Evolutionary conservation across 2,113 vertebrate genomes (phyloP).

Genomic region (Orientallactaga bullata): DNA sequence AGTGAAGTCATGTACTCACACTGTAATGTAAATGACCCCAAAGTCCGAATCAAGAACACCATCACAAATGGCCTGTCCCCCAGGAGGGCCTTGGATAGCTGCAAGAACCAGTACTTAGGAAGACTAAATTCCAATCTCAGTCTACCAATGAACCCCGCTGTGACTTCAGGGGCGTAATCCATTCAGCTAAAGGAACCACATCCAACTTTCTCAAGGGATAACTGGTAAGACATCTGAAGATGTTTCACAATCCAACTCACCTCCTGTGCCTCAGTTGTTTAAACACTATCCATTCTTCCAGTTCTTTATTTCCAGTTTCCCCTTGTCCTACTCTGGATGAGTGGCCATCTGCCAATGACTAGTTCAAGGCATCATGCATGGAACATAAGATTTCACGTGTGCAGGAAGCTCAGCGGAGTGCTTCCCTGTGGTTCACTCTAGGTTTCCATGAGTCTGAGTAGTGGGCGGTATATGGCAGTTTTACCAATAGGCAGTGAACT

Average conservation of each 20-base stretch:
- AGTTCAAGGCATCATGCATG: neutral
- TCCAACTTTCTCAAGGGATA: neutral
- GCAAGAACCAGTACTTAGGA: neutral
- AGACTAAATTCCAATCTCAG: neutral
- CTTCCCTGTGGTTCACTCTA: neutral
- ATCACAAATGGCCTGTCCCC: accelerated
- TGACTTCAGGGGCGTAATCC: neutral
- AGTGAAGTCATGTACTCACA: neutral
- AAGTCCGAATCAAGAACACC: neutral
- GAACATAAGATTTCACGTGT: neutral
- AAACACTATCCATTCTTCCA: neutral
- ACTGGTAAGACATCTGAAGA: conserved; percentile 10
- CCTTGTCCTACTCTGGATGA: neutral
- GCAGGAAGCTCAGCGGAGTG: too few relatives aligned
- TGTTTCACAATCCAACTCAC: neutral
- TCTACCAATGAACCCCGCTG: neutral
- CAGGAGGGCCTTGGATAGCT: neutral
- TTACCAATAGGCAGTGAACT: too few relatives aligned
- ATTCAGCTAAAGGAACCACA: neutral
- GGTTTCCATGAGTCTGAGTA: neutral
- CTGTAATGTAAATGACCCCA: neutral
- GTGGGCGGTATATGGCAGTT: neutral
- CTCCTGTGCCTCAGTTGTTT: neutral
- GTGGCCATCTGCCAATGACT: neutral
- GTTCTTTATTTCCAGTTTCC: neutral